Base-by-base conservation (phyloP, 1,140 invertebrate species). In the Drosophila nannoptera region DNA sequence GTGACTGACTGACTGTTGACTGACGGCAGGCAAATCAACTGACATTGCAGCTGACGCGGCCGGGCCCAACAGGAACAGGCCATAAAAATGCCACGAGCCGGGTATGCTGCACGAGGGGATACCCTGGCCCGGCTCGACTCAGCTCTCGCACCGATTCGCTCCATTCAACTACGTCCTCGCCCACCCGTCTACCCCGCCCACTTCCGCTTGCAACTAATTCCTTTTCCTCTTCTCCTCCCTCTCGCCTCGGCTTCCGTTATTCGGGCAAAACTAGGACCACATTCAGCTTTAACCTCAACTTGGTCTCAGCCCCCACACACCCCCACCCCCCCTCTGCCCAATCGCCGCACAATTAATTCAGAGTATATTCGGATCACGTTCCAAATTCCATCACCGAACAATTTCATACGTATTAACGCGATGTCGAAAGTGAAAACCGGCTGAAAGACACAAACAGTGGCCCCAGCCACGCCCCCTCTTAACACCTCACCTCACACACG, bases 351-450 rank as follows among this genome's bases (percentile, higher is more conserved):
- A 82, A 82, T 82, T 83, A 82, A 83, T 83, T 78, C 75, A 63
- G 58, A 67, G 22, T 3, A 75, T 86, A 84, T 84, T 86, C 81
- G 56, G 69, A 87, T 84, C 81, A 84, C 81, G 81, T 84, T 60
- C 66, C 56, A 58, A 74, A 87, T 82, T 68, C 81, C 78, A 84
- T 84, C 81, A 82, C 83, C 78, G 82, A 87, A 84, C 81, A 77
- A 84, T 87, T 84, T 84, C 82, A 86, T 87, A 81, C 81, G 81
- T 84, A 84, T 84, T 84, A 87, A 84, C 80, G 77, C 77, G 71
- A 73, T 84, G 77, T 76, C 70, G 77, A 81, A 80, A 80, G 77
- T 80, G 77, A 80, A 80, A 80, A 80, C 69, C 75, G 53, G 36
- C 61, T 61, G 38, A 36, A 58, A 36, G 48, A 50, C 59, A 63